Evolutionary conservation across 1,140 invertebrate genomes (phyloP).

Genomic region (Saccostrea echinata): DNA sequence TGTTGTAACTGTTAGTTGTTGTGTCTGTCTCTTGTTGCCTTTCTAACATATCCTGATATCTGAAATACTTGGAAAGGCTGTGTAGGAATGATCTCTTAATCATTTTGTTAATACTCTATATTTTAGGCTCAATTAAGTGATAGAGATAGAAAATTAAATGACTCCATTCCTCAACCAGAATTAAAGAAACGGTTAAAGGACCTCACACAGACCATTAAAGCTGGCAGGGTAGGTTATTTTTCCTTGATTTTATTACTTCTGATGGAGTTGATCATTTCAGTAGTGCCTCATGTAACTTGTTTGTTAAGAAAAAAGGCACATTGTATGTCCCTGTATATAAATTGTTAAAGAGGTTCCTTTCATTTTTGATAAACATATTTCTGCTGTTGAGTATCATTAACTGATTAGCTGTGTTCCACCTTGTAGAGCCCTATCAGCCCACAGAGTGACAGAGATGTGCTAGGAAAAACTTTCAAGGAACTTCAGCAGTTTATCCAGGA

Average conservation of each 20-base stretch:
- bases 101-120: not conserved
- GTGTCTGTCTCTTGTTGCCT: too few species aligned
- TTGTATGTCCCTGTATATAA: too few species aligned
- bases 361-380: too few species aligned
- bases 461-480: constrained; percentile 74
- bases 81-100: not conserved
- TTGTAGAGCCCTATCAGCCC: constrained; percentile 53
- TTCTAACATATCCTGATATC: too few species aligned
- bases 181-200: constrained; percentile 72
- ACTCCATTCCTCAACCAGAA: constrained; percentile 69
- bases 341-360: too few species aligned
- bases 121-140: constrained; percentile 70
- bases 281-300: too few species aligned
- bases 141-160: constrained; percentile 59
- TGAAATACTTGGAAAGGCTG: not conserved
- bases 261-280: too few species aligned
- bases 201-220: constrained; percentile 70
- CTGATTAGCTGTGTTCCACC: not conserved
- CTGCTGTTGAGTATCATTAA: too few species aligned
- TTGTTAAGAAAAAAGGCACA: too few species aligned
- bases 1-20: too few species aligned
- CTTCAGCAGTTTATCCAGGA: constrained; percentile 72
- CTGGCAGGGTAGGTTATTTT: constrained; percentile 63
- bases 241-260: not conserved
- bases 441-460: constrained; percentile 67